Conservation (phyloP, 2,888 invertebrate species). For the Drosophila paucipuncta region DNA sequence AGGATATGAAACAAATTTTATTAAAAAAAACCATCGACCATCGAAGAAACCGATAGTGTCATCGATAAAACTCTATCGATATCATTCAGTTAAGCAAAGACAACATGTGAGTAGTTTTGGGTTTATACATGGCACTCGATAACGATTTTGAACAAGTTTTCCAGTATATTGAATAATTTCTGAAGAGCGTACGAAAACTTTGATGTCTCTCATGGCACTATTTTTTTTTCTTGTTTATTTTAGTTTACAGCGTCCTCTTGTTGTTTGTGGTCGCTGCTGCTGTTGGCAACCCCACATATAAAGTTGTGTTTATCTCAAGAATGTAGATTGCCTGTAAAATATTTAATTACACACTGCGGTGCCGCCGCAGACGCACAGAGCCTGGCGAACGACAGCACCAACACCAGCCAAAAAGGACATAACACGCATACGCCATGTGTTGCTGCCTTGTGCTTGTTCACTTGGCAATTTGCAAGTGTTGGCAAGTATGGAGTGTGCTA, state of each 20-base stretch:
- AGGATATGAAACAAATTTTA: background rate
- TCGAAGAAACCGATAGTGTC: background rate
- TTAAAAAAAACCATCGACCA: background rate
- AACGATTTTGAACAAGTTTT: background rate
- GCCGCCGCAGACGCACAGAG: slow-evolving; percentile 51
- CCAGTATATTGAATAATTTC: background rate
- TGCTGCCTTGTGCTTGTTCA: slow-evolving; percentile 64
- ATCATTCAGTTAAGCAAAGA: background rate
- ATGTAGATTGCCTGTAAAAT: slow-evolving; percentile 82
- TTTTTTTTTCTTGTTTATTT: slow-evolving; percentile 33
- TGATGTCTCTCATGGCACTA: slow-evolving; percentile 20
- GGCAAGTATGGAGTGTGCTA: slow-evolving; percentile 68
- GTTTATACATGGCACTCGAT: background rate
- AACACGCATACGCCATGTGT: slow-evolving; percentile 55
- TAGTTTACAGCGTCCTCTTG: slow-evolving; percentile 29
- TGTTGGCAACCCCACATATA: slow-evolving; percentile 44
- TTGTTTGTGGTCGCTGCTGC: slow-evolving; percentile 32
- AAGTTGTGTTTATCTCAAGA: slow-evolving; percentile 79
- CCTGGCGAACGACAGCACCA: slow-evolving; percentile 23
- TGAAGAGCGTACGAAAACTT: slow-evolving; percentile 33
- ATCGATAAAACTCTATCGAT: background rate
- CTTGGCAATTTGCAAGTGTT: slow-evolving; percentile 80
- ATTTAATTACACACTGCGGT: slow-evolving; percentile 79
- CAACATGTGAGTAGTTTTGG: background rate
- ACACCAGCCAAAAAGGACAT: slow-evolving; percentile 33